Evolutionary conservation across 2,888 invertebrate genomes (phyloP).

Genomic region (Brassicogethes aeneus): DNA sequence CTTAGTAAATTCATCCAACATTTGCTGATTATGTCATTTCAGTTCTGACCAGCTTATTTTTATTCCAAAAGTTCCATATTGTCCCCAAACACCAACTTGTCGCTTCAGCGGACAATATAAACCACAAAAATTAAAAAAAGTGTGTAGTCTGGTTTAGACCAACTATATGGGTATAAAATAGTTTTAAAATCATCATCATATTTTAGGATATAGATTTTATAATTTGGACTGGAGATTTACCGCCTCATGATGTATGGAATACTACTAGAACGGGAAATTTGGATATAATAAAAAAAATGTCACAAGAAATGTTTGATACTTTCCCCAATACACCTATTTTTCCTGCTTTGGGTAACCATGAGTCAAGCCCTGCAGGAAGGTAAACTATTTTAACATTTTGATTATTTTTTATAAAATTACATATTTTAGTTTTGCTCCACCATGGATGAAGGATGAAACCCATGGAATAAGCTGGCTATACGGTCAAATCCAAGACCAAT

Average conservation of each 20-base stretch:
- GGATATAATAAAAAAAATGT: constrained; percentile 71
- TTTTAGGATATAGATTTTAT: constrained; percentile 84
- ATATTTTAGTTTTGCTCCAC: constrained; percentile 69
- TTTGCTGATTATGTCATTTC: too few relatives aligned
- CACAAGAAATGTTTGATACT: constrained; percentile 68
- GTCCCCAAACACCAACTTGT: too few relatives aligned
- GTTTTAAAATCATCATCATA: constrained; percentile 1
- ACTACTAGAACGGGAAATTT: constrained; percentile 81
- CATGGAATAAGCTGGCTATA: constrained; percentile 87
- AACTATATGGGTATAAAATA: too few relatives aligned
- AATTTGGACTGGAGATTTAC: constrained; percentile 92
- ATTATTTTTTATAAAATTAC: neutral
- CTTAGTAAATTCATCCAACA: too few relatives aligned
- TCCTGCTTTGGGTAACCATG: constrained; percentile 93
- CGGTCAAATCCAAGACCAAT: constrained; percentile 74
- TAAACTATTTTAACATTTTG: constrained; percentile 31
- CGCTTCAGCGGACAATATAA: too few relatives aligned
- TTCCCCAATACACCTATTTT: constrained; percentile 90
- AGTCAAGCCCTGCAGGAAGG: constrained; percentile 94
- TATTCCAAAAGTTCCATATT: too few relatives aligned
- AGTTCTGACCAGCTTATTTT: too few relatives aligned
- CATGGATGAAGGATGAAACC: constrained; percentile 71
- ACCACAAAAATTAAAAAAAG: too few relatives aligned
- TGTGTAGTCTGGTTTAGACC: too few relatives aligned
- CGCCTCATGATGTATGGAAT: constrained; percentile 93